These are phyloP conservation scores for Lycopodina hypogea DNA, from an alignment of 37 sponge, comb jelly and placozoan species.

Conservation along the genomic window DNA sequence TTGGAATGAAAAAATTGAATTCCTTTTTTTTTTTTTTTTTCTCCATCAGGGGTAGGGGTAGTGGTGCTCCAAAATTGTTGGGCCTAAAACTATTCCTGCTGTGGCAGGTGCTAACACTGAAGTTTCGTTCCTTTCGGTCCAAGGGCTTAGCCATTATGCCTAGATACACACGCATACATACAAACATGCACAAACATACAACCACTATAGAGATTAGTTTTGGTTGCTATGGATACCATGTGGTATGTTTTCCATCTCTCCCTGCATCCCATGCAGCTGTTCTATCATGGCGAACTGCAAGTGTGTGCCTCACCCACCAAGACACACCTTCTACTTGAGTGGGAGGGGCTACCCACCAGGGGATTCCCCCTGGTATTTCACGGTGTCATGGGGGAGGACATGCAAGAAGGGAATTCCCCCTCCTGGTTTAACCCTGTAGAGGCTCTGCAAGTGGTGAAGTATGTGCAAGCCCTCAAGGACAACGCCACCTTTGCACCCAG, in stretches of 20 bases:
- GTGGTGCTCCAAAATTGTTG: too few relatives aligned
- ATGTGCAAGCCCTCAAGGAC: slow-evolving; percentile 42
- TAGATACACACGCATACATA: too few relatives aligned
- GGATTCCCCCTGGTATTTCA: slow-evolving; percentile 74
- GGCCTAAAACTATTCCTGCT: too few relatives aligned
- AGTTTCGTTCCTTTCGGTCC: too few relatives aligned
- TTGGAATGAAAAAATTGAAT: too few relatives aligned
- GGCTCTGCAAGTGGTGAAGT: slow-evolving; percentile 48
- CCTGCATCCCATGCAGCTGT: slow-evolving; percentile 7
- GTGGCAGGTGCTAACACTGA: too few relatives aligned
- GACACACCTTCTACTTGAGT: slow-evolving; percentile 26
- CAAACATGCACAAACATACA: too few relatives aligned
- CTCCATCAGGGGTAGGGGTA: too few relatives aligned
- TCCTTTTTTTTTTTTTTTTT: too few relatives aligned
- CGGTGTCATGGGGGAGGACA: slow-evolving; percentile 73
- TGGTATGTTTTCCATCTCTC: not conserved
- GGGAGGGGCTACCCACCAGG: slow-evolving; percentile 56
- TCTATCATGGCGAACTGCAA: slow-evolving; percentile 73
- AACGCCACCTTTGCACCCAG: slow-evolving; percentile 20
- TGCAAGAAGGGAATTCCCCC: slow-evolving; percentile 70
- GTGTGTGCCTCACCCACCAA: slow-evolving; percentile 40
- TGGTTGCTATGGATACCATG: too few relatives aligned
- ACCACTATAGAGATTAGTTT: too few relatives aligned
- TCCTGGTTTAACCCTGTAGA: slow-evolving; percentile 86
- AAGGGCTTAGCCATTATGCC: too few relatives aligned